These are phyloP conservation scores for Chlorocebus sabaeus DNA, from an alignment of 2,113 vertebrate genomes.

Conservation along the genomic window DNA sequence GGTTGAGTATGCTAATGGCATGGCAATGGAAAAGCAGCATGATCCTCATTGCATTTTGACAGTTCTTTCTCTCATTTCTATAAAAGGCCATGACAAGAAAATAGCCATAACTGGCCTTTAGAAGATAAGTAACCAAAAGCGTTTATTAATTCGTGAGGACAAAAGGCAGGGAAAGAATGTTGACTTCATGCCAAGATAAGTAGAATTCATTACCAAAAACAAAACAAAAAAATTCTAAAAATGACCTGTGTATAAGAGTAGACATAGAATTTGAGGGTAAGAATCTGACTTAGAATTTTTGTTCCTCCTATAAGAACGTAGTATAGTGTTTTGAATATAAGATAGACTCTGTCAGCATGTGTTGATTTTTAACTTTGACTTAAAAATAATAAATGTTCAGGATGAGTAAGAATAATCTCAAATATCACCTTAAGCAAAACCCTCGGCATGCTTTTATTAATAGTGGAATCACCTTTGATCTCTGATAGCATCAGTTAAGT, in stretches of 20 bases:
- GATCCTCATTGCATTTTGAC: background rate
- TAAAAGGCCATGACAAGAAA: background rate
- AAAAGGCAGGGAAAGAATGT: background rate
- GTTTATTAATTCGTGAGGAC: background rate
- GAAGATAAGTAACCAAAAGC: constrained; percentile 11
- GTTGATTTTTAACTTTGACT: background rate
- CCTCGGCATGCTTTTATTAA: background rate
- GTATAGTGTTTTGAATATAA: background rate
- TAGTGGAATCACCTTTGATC: background rate
- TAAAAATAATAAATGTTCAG: constrained; percentile 7
- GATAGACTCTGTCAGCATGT: background rate
- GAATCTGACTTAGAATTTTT: background rate
- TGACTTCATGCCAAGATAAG: background rate
- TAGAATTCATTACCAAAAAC: background rate
- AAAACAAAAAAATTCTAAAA: background rate
- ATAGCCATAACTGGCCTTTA: background rate
- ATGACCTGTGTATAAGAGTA: background rate
- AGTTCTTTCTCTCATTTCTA: background rate
- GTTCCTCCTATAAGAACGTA: background rate
- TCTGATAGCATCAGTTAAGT: background rate
- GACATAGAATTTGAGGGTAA: background rate
- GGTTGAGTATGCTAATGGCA: background rate
- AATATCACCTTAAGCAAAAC: background rate
- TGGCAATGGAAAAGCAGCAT: background rate
- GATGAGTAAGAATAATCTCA: background rate